Percentiles rank a stretch among this genome's conserved stretches.
Evolutionary conservation across 1,140 invertebrate genomes (phyloP).

Genomic region (Drusus annulatus): DNA sequence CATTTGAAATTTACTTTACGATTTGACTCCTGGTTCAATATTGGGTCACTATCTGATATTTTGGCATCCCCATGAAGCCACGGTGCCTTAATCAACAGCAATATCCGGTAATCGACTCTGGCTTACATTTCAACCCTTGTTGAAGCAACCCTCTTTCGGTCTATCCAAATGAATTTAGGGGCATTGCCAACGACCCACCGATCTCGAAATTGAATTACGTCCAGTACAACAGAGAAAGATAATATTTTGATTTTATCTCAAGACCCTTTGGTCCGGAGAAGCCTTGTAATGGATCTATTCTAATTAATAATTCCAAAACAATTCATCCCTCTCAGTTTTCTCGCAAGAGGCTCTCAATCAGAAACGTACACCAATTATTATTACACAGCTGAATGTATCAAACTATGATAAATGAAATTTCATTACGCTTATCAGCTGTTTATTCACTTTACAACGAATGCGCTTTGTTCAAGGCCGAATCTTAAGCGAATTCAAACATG

Average conservation of each 20-base stretch:
- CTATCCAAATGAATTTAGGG: slow-evolving; percentile 31
- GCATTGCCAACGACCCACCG: slow-evolving; percentile 4
- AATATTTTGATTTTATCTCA: slow-evolving; percentile 43
- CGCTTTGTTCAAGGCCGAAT: too few species aligned
- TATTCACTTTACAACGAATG: too few species aligned
- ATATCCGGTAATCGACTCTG: slow-evolving; percentile 35
- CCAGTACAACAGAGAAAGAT: slow-evolving; percentile 19
- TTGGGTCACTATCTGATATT: too few species aligned
- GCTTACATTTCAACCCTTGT: slow-evolving; percentile 34
- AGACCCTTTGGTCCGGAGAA: background rate
- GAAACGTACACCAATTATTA: background rate
- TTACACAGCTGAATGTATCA: too few species aligned
- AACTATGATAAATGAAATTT: too few species aligned
- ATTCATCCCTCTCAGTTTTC: slow-evolving; percentile 18
- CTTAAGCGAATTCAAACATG: too few species aligned
- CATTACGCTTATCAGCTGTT: too few species aligned
- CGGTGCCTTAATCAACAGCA: slow-evolving; percentile 21
- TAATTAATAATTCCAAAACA: slow-evolving; percentile 26
- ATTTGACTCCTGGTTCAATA: too few species aligned
- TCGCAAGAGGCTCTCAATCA: background rate
- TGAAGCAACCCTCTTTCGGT: background rate
- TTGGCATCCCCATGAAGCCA: background rate
- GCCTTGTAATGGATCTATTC: slow-evolving; percentile 31
- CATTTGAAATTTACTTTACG: too few species aligned
- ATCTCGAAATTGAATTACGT: slow-evolving; percentile 32